Evolutionary conservation across 2,888 invertebrate species (phyloP).

Genomic region (Pseudococcus viburni): DNA sequence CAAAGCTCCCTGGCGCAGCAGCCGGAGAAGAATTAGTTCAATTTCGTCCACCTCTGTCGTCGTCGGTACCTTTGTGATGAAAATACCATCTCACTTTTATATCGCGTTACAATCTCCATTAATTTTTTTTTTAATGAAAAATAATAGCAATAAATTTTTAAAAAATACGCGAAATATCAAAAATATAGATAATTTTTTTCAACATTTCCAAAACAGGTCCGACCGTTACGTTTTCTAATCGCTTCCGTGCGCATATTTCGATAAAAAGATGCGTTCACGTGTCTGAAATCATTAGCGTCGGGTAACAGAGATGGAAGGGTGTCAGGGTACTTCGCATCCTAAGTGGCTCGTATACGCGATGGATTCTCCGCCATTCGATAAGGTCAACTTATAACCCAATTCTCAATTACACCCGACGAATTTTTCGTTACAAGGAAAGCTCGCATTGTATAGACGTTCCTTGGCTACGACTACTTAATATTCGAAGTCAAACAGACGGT

Average conservation of each 20-base stretch:
- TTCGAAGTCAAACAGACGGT: not conserved
- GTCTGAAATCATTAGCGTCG: not conserved
- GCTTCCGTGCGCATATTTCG: not conserved
- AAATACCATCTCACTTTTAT: no score
- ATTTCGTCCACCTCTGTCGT: not conserved
- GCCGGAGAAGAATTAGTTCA: not conserved
- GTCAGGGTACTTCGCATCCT: not conserved
- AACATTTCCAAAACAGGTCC: not conserved
- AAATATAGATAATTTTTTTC: not conserved
- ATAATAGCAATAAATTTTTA: no score
- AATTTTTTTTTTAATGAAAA: no score
- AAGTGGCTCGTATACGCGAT: not conserved
- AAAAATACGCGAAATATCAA: not conserved
- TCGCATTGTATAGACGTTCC: no score
- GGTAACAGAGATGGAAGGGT: not conserved
- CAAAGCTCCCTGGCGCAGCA: not conserved
- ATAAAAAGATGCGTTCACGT: slow-evolving; percentile 18
- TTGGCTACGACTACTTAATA: not conserved
- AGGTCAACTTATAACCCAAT: not conserved
- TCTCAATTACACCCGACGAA: not conserved
- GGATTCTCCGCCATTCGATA: not conserved
- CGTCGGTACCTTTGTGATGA: no score
- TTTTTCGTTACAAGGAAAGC: not conserved
- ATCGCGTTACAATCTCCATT: not conserved
- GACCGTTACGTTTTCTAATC: not conserved